These are phyloP conservation scores for Bradypodion pumilum DNA, from an alignment of 2,797 vertebrate genomes.

Conservation along the genomic window DNA sequence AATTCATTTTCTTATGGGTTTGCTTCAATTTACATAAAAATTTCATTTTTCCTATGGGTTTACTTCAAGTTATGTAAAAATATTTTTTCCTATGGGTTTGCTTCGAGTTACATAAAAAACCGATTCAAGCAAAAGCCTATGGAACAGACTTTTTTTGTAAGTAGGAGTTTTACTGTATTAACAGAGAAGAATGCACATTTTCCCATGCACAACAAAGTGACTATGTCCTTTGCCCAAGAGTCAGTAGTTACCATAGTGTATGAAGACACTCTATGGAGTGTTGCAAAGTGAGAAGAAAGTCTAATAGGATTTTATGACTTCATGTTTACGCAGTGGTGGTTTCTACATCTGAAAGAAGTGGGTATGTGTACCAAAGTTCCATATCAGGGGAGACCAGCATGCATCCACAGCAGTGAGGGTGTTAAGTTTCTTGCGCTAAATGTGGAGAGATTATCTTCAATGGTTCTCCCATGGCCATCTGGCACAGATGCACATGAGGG, in stretches of 20 bases:
- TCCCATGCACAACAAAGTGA: background rate
- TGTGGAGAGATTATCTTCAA: constrained; percentile 43
- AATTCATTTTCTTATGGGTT: too few species aligned
- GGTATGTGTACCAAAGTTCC: constrained; percentile 9
- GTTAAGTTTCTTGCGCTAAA: constrained; percentile 22
- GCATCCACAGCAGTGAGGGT: background rate
- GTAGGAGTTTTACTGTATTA: too few species aligned
- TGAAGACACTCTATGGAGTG: background rate
- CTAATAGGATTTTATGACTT: background rate
- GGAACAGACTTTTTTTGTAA: too few species aligned
- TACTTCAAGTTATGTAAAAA: too few species aligned
- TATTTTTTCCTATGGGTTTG: too few species aligned
- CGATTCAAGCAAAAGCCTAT: too few species aligned
- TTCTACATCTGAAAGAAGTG: constrained; percentile 6
- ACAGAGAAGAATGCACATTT: background rate
- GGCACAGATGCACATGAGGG: constrained; percentile 48
- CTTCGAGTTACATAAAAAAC: too few species aligned
- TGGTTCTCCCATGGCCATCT: constrained; percentile 53
- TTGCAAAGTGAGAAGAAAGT: background rate
- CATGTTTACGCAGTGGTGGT: constrained; percentile 16
- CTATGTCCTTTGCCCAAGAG: too few species aligned
- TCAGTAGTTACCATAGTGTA: background rate
- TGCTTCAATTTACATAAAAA: too few species aligned
- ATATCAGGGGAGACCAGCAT: background rate
- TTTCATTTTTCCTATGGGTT: too few species aligned